Evolutionary conservation across 2,888 invertebrate species (phyloP), one percentile per base, ranked within the genome.

Genomic region (Watsonalla cultraria): DNA sequence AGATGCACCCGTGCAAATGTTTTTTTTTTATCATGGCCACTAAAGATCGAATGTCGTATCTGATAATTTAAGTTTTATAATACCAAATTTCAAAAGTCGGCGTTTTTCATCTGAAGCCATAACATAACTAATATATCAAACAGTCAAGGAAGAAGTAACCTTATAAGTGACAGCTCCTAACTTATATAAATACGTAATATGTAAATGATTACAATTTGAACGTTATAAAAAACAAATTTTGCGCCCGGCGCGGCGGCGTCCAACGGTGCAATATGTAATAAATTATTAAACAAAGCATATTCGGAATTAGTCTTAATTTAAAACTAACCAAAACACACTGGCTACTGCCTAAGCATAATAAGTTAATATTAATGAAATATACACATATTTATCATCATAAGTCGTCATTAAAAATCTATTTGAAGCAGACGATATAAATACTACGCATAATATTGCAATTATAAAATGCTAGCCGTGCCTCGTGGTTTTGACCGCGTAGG

Each of bases 91-190:
- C 60, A 13, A 61, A 47, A 51, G 49, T 42, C 13, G 39, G 48
- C 49, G 51, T 53, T 62, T 62, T 58, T 55, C 54, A 54, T 33
- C 13, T 49, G 34, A 59, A 46, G 42, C 53, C 54, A 54, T 53
- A 57, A 54, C 39, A 59, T 46, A 56, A 51, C 39, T 58, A 46
- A 70, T 72, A 61, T 70, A 69, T 71, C 62, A 68, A 53, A 24
- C 42, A 56, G 68, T 65, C 65, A 65, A 71, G 70, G 74, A 72
- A 75, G 58, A 57, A 54, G 47, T 52, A 57, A 62, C 62, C 52
- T 58, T 58, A 61, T 58, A 54, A 55, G 46, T 61, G 63, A 65
- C 67, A 63, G 56, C 53, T 59, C 56, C 62, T 61, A 58, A 46
- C 51, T 52, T 57, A 61, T 37, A 60, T 61, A 62, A 56, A 51